Base-by-base conservation (phyloP, 2,797 vertebrate genomes). In the Myripristis jacobus region DNA sequence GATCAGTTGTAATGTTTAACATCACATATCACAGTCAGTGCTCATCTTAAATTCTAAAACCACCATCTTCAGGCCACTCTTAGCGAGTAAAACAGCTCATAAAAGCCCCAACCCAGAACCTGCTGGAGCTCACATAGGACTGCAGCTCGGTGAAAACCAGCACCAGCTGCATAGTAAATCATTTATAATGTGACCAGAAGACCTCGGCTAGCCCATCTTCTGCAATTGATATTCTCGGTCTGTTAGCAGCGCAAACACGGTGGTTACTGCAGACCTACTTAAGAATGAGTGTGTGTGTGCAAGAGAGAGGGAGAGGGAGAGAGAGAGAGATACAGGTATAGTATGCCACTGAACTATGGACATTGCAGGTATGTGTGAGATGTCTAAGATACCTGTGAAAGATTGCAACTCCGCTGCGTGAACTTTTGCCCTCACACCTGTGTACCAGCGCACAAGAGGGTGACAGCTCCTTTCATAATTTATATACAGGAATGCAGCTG, bases 151-250 rank as follows among this genome's bases (percentile, higher is more conserved):
- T 34, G 50, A 27, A 21, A 34, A 25, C 19, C 65, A 8, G 48
- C 22, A 63, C 24, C 38, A 50, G 3, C 79, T 69, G n/a, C 62
- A 31, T 16, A 34, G 58, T 70, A 47, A 79, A 81, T 75, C 15
- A 74, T 75, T 77, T 36, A 71, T 74, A 63, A 51, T 66, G 19
- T 60, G 51, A 65, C 48, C 15, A 50, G 29, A 70, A 64, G 51
- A 16, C 29, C n/a, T 62, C 10, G 0, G 54, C 21, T 6, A 59
- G 46, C n/a, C 31, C 29, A 10, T 18, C 6, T n/a, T 44, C 55
- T 63, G 5, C 27, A 46, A 27, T 25, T 64, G n/a, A 55, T 56
- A 12, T 68, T 66, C 55, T 36, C 54, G 2, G 56, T 48, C 52
- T 67, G 44, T 54, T 24, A 72, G 18, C 4, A 34, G 27, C 57